Conservation (phyloP, 2,113 vertebrate genomes). For the Boulengeromyrus knoepffleri region DNA sequence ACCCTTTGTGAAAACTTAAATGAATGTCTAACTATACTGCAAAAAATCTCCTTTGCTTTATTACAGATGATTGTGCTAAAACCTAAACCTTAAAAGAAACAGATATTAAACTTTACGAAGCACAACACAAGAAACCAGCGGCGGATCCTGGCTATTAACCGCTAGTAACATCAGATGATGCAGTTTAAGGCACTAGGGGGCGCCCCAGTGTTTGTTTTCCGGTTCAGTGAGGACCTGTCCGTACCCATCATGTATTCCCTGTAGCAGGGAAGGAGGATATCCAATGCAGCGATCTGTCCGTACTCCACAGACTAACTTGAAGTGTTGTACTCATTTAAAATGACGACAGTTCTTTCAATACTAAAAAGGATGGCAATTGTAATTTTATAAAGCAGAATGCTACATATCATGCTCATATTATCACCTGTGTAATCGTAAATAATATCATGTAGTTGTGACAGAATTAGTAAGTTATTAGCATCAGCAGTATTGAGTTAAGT, state of each 20-base stretch:
- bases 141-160: not conserved
- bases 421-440: not conserved
- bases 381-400: not conserved
- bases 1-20: not conserved
- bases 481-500: not conserved
- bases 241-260: not conserved
- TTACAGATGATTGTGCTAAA: not conserved
- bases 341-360: not conserved
- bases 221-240: not conserved
- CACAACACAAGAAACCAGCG: not conserved
- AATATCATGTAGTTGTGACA: not conserved
- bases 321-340: not conserved
- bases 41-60: not conserved
- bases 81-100: not conserved
- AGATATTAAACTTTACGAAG: not conserved
- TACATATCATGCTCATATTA: not conserved
- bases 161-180: not conserved
- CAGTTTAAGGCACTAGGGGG: not conserved
- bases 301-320: not conserved
- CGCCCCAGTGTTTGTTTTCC: not conserved
- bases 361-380: not conserved
- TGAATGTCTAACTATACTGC: not conserved
- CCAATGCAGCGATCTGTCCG: not conserved
- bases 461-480: not conserved
- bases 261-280: not conserved